Percentiles rank a stretch among this genome's conserved stretches.
Conservation (phyloP, 2,113 vertebrate genomes). For the Eudorcas thomsonii region DNA sequence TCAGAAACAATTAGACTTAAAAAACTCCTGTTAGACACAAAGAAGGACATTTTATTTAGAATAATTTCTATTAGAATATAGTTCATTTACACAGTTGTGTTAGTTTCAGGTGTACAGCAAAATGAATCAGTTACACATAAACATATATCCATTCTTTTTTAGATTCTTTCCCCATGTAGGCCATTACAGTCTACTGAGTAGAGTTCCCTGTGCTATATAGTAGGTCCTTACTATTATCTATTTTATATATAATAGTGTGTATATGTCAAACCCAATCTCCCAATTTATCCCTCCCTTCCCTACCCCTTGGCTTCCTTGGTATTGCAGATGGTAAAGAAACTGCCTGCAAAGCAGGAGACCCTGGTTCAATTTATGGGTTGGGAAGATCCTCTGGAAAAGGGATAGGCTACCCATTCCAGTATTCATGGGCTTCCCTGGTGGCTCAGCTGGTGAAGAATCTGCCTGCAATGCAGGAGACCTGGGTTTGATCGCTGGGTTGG, state of each 20-base stretch:
- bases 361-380: too few relatives aligned
- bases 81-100: background rate
- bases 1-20: background rate
- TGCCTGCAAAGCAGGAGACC: background rate
- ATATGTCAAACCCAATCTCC: background rate
- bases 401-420: too few relatives aligned
- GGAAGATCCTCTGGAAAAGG: too few relatives aligned
- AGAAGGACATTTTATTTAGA: background rate
- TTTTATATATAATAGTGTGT: background rate
- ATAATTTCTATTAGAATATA: background rate
- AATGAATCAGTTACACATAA: background rate
- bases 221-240: background rate
- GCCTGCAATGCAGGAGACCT: background rate
- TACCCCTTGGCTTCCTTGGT: background rate
- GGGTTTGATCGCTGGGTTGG: background rate
- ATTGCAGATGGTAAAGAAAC: background rate
- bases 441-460: too few relatives aligned
- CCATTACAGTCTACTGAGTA: background rate
- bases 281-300: background rate
- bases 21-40: background rate
- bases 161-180: background rate
- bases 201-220: background rate
- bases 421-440: too few relatives aligned
- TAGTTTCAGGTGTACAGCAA: background rate
- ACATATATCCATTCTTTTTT: background rate